These are phyloP conservation scores for Chrysocyon brachyurus DNA, from an alignment of 2,797 vertebrate genomes.

Conservation along the genomic window DNA sequence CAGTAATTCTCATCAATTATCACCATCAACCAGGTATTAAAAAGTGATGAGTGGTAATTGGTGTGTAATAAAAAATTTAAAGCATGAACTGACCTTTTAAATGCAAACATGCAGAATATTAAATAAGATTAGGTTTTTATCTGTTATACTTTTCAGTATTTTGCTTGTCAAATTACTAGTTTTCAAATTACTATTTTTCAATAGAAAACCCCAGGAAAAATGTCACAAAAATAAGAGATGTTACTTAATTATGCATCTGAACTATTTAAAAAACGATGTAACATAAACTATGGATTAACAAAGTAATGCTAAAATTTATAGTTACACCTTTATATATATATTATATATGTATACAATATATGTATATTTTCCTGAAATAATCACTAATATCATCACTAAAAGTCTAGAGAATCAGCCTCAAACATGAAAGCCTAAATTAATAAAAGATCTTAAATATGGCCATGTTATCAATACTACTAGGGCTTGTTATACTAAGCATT, in stretches of 20 bases:
- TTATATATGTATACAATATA: too few relatives aligned
- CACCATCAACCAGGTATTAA: background rate
- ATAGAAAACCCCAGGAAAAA: background rate
- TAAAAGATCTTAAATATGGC: background rate
- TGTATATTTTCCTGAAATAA: background rate
- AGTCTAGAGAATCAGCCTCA: background rate
- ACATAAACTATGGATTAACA: background rate
- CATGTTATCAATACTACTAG: background rate
- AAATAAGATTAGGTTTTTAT: background rate
- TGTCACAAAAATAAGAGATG: background rate
- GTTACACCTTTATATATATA: background rate
- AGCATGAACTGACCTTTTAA: slow-evolving; percentile 17
- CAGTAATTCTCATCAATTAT: background rate
- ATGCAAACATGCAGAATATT: background rate
- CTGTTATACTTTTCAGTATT: background rate
- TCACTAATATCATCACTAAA: background rate
- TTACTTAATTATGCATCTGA: background rate
- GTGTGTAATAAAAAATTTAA: background rate
- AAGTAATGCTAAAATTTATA: background rate
- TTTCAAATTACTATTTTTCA: background rate
- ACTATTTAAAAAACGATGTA: background rate
- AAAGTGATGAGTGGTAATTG: background rate
- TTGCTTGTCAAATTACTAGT: background rate
- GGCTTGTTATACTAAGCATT: background rate
- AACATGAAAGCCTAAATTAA: background rate